Conservation (phyloP, 2,113 vertebrate genomes). For the Brachypteracias leptosomus region DNA sequence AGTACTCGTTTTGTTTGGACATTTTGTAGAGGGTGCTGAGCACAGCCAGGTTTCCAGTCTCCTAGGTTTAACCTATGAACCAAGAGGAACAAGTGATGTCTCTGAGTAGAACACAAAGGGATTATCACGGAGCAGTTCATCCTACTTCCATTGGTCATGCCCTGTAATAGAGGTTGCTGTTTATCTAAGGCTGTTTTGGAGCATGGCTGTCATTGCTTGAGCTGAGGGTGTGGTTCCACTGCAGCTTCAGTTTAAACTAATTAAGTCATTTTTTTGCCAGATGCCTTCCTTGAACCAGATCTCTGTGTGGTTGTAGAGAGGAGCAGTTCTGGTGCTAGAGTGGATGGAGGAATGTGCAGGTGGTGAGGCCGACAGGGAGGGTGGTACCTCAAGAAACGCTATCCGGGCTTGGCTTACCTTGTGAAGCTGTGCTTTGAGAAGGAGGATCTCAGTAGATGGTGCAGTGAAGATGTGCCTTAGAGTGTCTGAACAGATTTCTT, state of each 20-base stretch:
- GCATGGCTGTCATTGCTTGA: background rate
- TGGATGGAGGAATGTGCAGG: background rate
- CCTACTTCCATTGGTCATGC: rapidly evolving
- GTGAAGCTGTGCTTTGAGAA: background rate
- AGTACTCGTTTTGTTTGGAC: background rate
- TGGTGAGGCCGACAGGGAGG: background rate
- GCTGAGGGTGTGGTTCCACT: background rate
- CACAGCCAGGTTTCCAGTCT: background rate
- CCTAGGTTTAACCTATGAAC: background rate
- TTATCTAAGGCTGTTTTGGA: background rate
- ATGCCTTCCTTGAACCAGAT: background rate
- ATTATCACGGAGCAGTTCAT: background rate
- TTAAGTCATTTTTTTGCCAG: background rate
- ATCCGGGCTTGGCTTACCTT: background rate
- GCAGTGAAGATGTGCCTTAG: background rate
- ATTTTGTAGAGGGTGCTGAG: background rate
- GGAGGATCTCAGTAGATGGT: background rate
- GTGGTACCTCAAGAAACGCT: background rate
- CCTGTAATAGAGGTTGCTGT: background rate
- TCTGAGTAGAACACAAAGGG: background rate
- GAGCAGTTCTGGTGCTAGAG: background rate
- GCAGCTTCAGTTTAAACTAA: background rate
- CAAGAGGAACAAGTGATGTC: background rate
- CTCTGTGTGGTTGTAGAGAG: background rate
- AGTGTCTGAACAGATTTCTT: background rate